These are phyloP conservation scores for Amblyjoppa fuscipennis DNA, from an alignment of 2,888 invertebrate genomes.

Conservation along the genomic window DNA sequence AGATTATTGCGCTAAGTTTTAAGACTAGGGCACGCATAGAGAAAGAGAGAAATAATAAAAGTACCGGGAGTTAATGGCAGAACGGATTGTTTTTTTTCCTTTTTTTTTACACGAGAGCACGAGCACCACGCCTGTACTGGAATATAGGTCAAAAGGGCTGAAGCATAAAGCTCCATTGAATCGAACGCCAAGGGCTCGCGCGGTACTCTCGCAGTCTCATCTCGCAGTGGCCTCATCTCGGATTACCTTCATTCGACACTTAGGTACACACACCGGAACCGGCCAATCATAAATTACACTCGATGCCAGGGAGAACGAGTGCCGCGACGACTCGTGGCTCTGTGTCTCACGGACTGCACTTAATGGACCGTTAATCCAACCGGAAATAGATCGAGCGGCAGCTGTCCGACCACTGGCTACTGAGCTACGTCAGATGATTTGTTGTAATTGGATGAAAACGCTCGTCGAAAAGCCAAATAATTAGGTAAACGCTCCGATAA, in stretches of 20 bases:
- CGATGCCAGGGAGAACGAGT: slow-evolving; percentile 37
- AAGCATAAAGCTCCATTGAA: slow-evolving; percentile 42
- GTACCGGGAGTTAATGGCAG: too few species aligned
- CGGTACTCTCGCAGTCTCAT: neutral
- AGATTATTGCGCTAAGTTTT: too few species aligned
- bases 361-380: slow-evolving; percentile 67
- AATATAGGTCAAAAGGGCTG: slow-evolving; percentile 57
- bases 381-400: slow-evolving; percentile 66
- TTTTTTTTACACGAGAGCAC: neutral
- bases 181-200: slow-evolving; percentile 31
- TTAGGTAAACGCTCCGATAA: slow-evolving; percentile 9
- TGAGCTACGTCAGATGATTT: slow-evolving; percentile 34
- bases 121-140: neutral
- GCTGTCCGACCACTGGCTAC: slow-evolving; percentile 29
- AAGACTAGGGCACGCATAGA: too few species aligned
- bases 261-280: slow-evolving; percentile 66
- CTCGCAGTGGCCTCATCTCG: slow-evolving; percentile 40
- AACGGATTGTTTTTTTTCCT: neutral
- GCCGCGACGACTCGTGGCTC: slow-evolving; percentile 36
- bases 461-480: slow-evolving; percentile 16
- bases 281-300: slow-evolving; percentile 65
- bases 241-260: slow-evolving; percentile 62
- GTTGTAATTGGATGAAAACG: slow-evolving; percentile 43
- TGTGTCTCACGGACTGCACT: slow-evolving; percentile 31
- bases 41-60: too few species aligned